Conservation (phyloP, 2,113 vertebrate species). For the Podarcis muralis region DNA sequence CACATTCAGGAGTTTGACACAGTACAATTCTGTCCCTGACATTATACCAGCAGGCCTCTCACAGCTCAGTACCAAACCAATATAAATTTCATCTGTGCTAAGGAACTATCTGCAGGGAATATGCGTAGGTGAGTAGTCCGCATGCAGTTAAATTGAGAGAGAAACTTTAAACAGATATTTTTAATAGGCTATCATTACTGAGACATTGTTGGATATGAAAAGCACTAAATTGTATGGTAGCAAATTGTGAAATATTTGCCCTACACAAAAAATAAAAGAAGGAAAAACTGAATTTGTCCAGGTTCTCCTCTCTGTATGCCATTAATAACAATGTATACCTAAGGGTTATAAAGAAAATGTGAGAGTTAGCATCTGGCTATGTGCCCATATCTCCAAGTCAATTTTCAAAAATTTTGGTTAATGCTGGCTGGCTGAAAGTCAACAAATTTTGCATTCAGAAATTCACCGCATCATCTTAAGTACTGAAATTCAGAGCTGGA, state of each 20-base stretch:
- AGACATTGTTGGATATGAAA: slow-evolving; percentile 51
- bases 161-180: slow-evolving; percentile 38
- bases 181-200: slow-evolving; percentile 43
- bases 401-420: neutral
- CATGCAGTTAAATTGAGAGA: slow-evolving; percentile 31
- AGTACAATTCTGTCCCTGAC: slow-evolving; percentile 15
- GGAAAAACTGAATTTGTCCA: slow-evolving; percentile 29
- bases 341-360: slow-evolving; percentile 21
- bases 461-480: neutral
- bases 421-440: neutral
- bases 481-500: neutral
- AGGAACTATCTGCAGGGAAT: slow-evolving; percentile 17
- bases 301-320: neutral
- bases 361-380: slow-evolving; percentile 46
- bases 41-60: neutral
- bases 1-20: slow-evolving; percentile 9
- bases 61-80: slow-evolving; percentile 9
- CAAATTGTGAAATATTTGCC: slow-evolving; percentile 49
- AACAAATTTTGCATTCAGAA: neutral
- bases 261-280: slow-evolving; percentile 6
- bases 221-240: slow-evolving; percentile 15
- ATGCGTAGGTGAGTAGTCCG: neutral
- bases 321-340: slow-evolving; percentile 15
- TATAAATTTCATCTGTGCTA: slow-evolving; percentile 22
- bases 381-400: neutral